Base-by-base conservation (phyloP, 2,888 invertebrate species). In the Eupeodes luniger region DNA sequence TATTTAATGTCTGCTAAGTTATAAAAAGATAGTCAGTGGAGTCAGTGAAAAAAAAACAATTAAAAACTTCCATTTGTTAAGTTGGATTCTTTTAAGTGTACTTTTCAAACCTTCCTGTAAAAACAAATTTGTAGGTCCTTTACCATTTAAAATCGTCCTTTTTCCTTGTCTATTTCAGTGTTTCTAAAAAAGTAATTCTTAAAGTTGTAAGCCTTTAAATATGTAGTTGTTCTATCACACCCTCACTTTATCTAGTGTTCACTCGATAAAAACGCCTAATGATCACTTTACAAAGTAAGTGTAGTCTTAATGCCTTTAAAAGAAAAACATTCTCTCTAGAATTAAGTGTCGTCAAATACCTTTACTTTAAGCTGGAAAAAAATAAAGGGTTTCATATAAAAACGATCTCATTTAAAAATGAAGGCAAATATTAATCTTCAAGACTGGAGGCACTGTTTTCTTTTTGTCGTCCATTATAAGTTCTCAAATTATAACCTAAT, bases 401-500 rank as follows among this genome's bases (percentile, higher is more conserved):
- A 53, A 55, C n/a, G 9, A 72, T 57, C 70, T 57, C 59, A 72
- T 59, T 72, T 59, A 72, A 72, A 72, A 59, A 14, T 27, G 6
- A n/a, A 59, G 47, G 6, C 72, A 72, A 72, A 34, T 47, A 72
- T 47, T 57, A 72, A 47, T 72, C 59, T 34, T 34, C 34, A 19
- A 53, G 69, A 40, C 14, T 16, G 1, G 19, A 19, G 19, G 19
- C 19, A 19, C 19, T 19, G 19, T 19, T 19, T 19, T 19, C 19
- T 12, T 47, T 2, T 55, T 55, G 70, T 27, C 2, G 27, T 27
- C 70, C 55, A 14, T 40, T 44, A 55, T 55, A 55, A 70, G 57
- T 51, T 47, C 59, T 67, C 40, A 76, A 76, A 81, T 72, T 66
- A 53, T 78, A 69, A 36, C 53, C 53, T 69, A 69, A 51, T 53